Evolutionary conservation across 1,140 invertebrate genomes (phyloP).

Genomic region (Chionoecetes opilio): DNA sequence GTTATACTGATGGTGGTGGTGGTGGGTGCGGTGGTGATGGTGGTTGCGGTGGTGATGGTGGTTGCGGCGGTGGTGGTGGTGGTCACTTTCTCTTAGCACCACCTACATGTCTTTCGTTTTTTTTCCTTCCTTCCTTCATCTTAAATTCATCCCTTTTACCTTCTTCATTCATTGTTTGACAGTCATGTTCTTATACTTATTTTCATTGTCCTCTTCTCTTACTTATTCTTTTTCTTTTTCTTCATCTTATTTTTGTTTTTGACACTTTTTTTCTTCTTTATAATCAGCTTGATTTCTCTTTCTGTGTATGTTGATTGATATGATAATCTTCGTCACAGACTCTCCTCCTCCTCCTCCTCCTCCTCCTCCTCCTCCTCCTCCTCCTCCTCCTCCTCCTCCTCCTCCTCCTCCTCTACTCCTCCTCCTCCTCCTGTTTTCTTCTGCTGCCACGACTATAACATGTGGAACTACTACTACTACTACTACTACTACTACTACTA

Average conservation of each 20-base stretch:
- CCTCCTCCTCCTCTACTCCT: neutral
- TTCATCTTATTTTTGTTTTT: neutral
- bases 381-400: neutral
- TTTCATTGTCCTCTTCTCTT: neutral
- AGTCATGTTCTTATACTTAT: too few relatives aligned
- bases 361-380: neutral
- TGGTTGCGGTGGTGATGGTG: neutral
- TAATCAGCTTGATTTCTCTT: neutral
- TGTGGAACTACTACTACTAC: neutral
- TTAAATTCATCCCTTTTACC: too few relatives aligned
- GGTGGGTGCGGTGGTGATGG: neutral
- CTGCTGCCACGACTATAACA: neutral
- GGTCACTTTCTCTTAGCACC: neutral
- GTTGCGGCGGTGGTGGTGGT: neutral
- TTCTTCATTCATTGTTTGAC: too few relatives aligned
- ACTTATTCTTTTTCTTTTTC: neutral
- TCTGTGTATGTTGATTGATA: neutral
- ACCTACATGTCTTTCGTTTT: neutral
- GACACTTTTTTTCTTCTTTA: neutral
- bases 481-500: constrained; percentile 2
- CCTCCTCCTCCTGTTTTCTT: neutral
- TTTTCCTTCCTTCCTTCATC: neutral
- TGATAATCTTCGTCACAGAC: neutral
- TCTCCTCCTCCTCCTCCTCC: neutral
- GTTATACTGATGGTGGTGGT: neutral